Percentiles rank a stretch among this genome's conserved stretches.
phyloP scores from a whole-genome alignment of 1,140 invertebrate genomes.

The Ridgeia piscesae region DNA sequence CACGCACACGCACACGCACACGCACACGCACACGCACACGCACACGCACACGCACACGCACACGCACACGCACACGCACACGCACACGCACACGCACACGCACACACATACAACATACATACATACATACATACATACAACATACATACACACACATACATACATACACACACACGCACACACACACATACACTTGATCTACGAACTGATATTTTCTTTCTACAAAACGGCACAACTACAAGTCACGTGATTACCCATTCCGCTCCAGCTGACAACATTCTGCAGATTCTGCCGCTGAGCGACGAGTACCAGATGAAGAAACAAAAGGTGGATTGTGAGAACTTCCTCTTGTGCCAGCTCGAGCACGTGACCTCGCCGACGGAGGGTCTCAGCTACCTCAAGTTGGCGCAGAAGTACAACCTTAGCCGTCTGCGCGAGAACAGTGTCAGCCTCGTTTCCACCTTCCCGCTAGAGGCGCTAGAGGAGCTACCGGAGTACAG shows the following conservation, averaged over 20 bases:
- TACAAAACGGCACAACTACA: neutral
- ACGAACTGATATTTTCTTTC: too few species aligned
- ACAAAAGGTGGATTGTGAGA: neutral
- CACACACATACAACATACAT: too few species aligned
- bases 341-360: neutral
- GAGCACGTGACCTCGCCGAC: neutral
- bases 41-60: too few species aligned
- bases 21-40: too few species aligned
- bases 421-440: neutral
- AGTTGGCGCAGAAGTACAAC: neutral
- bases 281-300: slow-evolving; percentile 11
- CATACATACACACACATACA: too few species aligned
- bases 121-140: too few species aligned
- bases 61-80: too few species aligned
- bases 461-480: neutral
- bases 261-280: slow-evolving; percentile 7
- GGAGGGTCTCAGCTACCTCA: neutral
- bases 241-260: neutral
- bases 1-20: too few species aligned
- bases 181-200: too few species aligned
- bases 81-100: too few species aligned
- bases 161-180: too few species aligned
- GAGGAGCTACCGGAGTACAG: neutral
- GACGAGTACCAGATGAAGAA: slow-evolving; percentile 16
- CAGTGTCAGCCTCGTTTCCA: neutral